Base-by-base conservation (phyloP, 2,113 vertebrate genomes). In the Stegastes partitus region DNA sequence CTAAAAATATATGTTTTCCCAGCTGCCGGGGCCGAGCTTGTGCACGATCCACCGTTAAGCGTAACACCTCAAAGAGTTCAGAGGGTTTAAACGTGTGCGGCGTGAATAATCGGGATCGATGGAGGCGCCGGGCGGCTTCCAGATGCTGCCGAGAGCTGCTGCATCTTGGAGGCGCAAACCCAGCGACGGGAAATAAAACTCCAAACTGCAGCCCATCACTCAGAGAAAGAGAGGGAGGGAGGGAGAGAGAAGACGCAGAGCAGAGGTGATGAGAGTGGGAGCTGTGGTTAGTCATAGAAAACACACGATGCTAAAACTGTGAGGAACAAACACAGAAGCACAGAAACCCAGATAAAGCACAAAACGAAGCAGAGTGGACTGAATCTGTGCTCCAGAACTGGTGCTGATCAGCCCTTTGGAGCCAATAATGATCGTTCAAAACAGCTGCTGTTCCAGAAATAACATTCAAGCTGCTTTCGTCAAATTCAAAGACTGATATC, bases 271-370 rank as follows among this genome's bases (percentile, higher is more conserved):
- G 57, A 26, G 61, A 74, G 56, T 44, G 79, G 71, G 62, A 18
- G 71, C 51, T 49, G 62, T 5, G 14, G 56, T 68, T 79, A 79
- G 75, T 82, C 75, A 79, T 18, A 55, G 67, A 72, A 64, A 82
- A 53, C 56, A 56, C 55, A 70, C 12, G 7, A 37, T 26, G 59
- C 69, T 67, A 25, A 79, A 69, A 53, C 42, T 34, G 59, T 61
- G n/a, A 9, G 22, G 54, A 78, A 62, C 59, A 79, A 59, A 74
- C 66, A 37, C 51, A 12, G 56, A 28, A 74, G 57, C 39, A 80
- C 22, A 23, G 25, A 57, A 45, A 71, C 31, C 12, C 75, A 68
- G 65, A 63, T 59, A 50, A 65, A 77, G 64, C 51, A 16, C 19
- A 22, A 11, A 53, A 12, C 10, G 66, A 15, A 28, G 11, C n/a